These are phyloP conservation scores for Dinocampus coccinellae DNA, from an alignment of 2,888 invertebrate genomes.

Conservation along the genomic window DNA sequence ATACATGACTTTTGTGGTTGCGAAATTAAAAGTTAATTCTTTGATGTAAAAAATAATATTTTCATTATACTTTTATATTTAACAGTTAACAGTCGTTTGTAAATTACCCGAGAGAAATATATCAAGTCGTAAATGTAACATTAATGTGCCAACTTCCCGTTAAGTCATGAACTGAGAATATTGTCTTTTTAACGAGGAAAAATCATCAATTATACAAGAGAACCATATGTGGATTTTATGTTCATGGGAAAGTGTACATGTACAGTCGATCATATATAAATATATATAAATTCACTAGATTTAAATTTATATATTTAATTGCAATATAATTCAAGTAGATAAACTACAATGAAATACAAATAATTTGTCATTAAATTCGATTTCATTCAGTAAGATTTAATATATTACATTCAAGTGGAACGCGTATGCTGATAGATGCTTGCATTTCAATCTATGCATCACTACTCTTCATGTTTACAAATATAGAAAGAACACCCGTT, in stretches of 20 bases:
- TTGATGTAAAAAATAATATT: not conserved
- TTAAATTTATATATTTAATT: too few species aligned
- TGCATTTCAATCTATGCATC: not conserved
- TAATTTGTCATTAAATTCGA: not conserved
- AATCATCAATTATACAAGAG: conserved; percentile 35
- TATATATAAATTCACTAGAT: too few species aligned
- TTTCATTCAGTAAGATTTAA: not conserved
- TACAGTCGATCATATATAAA: too few species aligned
- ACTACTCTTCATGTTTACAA: not conserved
- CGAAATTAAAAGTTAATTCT: not conserved
- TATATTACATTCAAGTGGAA: conserved; percentile 5
- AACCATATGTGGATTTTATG: conserved; percentile 35
- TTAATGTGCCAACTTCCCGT: conserved; percentile 20
- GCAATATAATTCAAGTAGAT: too few species aligned
- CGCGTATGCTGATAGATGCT: not conserved
- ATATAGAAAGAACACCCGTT: conserved; percentile 6
- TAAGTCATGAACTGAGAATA: conserved; percentile 41
- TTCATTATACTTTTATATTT: not conserved
- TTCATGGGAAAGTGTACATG: not conserved
- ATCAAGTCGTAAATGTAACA: not conserved
- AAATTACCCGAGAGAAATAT: not conserved
- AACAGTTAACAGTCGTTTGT: not conserved
- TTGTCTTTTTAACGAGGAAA: conserved; percentile 40
- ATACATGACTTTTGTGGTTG: not conserved
- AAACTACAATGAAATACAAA: too few species aligned